Evolutionary conservation across 2,113 vertebrate species (phyloP).

Genomic region (Gambusia holbrooki): DNA sequence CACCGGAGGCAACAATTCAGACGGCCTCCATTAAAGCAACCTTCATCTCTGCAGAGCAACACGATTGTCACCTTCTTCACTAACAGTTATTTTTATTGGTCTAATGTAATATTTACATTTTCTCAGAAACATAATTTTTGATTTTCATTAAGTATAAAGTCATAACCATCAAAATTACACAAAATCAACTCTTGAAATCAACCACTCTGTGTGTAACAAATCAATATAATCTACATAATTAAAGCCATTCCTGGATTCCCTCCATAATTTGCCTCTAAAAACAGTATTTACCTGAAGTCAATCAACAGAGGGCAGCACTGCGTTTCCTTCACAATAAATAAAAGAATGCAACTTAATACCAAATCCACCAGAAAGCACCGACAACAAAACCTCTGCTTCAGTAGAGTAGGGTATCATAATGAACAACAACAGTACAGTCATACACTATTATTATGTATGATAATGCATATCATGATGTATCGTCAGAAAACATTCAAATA

Average conservation of each 20-base stretch:
- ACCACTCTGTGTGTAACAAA: background rate
- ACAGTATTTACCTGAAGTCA: slow-evolving; percentile 2
- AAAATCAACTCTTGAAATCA: background rate
- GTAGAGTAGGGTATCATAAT: slow-evolving; percentile 7
- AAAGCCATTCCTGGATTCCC: background rate
- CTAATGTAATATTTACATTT: background rate
- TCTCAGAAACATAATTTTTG: background rate
- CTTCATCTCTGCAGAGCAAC: background rate
- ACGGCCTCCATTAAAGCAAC: background rate
- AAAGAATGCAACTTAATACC: slow-evolving; percentile 17
- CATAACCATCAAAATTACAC: background rate
- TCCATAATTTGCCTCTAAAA: background rate
- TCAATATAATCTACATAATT: background rate
- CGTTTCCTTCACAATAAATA: slow-evolving; percentile 5
- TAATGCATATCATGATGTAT: too few relatives aligned
- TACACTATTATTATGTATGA: background rate
- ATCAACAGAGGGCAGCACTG: slow-evolving; percentile 57
- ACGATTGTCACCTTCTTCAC: background rate
- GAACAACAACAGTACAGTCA: background rate
- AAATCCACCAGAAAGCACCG: slow-evolving; percentile 10
- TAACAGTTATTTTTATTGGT: background rate
- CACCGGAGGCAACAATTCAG: too few relatives aligned
- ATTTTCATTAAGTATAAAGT: background rate
- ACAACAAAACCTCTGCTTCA: slow-evolving; percentile 8
- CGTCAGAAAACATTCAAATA: background rate